Conservation (phyloP, 1,140 invertebrate genomes). For the Pogonomyrmex californicus region DNA sequence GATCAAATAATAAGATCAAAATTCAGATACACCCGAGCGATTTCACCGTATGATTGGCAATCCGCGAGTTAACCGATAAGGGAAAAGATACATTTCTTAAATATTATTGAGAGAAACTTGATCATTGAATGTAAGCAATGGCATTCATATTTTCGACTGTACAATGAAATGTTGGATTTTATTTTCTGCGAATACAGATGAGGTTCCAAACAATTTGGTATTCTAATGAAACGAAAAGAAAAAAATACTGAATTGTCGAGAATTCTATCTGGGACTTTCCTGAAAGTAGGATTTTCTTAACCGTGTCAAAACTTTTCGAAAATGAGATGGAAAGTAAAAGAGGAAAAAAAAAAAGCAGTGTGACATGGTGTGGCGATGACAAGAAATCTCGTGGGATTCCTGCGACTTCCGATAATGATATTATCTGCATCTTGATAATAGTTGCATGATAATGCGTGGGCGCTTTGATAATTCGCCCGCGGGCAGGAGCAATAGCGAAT, state of each 20-base stretch:
- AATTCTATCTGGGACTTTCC: constrained; percentile 4
- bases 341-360: neutral
- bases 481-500: constrained; percentile 13
- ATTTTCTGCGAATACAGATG: neutral
- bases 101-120: neutral
- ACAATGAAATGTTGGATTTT: neutral
- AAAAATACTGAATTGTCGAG: neutral
- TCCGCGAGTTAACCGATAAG: neutral
- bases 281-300: constrained; percentile 49
- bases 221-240: neutral
- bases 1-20: neutral
- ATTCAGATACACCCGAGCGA: neutral
- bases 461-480: constrained; percentile 52
- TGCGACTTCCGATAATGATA: constrained; percentile 67
- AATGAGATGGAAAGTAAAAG: neutral
- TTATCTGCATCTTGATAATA: constrained; percentile 57
- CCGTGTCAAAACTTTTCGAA: neutral
- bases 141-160: neutral
- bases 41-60: neutral
- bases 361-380: neutral
- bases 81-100: neutral
- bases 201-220: neutral
- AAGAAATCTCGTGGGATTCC: constrained; percentile 6
- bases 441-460: constrained; percentile 65
- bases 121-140: neutral